Base-by-base conservation (phyloP, 2,888 invertebrate species). In the Mayetiola destructor region DNA sequence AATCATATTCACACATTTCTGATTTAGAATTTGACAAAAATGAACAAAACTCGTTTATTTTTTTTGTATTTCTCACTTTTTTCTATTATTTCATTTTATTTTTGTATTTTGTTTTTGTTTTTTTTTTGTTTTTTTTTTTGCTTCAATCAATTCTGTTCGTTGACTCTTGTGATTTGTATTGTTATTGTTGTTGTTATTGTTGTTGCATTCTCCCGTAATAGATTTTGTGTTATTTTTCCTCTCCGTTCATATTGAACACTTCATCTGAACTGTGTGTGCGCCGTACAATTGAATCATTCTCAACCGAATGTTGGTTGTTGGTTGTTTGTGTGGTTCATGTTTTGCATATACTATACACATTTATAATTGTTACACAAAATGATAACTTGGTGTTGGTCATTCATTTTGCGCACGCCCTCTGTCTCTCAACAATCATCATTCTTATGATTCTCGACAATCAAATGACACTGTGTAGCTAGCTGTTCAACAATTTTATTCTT, bases 211-310 rank as follows among this genome's bases (percentile, higher is more conserved):
- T n/a, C n/a, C n/a, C n/a, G n/a, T n/a, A n/a, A n/a, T n/a, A n/a
- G n/a, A n/a, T 48, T 48, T 27, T 16, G 23, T 48, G 23, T 48
- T 27, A 48, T 27, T 48, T 48, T 27, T 48, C 48, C 23, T 48
- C 48, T 48, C 48, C 48, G 48, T 48, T 48, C 48, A 48, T 48
- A 27, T 48, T 48, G 48, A 48, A 27, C 48, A 48, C 48, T 48
- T 48, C 27, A 27, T 23, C 27, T 48, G 27, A 48, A 48, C 48
- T 48, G 48, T 48, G 48, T 48, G 48, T 16, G 48, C 48, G 9
- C 6, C 8, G 48, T 48, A 27, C 16, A 27, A 6, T 48, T 6
- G 8, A 16, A 27, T 48, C n/a, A n/a, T n/a, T n/a, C n/a, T n/a
- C n/a, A n/a, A n/a, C n/a, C n/a, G n/a, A n/a, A n/a, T n/a, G n/a